Conservation (phyloP, 2,888 invertebrate species). For the Cheilosia vernalis region DNA sequence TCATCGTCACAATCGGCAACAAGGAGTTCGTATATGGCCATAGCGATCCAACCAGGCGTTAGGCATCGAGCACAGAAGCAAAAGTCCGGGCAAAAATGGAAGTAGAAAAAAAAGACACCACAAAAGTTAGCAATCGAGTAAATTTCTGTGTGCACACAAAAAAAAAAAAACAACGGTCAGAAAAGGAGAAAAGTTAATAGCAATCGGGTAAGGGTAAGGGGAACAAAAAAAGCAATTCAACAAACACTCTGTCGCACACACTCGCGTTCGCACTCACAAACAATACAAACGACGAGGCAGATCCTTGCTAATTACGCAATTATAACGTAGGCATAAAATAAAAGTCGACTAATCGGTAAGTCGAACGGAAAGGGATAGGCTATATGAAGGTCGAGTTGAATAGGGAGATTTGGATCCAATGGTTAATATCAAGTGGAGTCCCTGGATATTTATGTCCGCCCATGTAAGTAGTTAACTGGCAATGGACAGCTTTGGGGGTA, state of each 20-base stretch:
- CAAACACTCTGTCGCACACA: slow-evolving; percentile 26
- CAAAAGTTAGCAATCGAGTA: slow-evolving; percentile 62
- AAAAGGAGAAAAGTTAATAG: slow-evolving; percentile 59
- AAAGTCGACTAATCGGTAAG: slow-evolving; percentile 59
- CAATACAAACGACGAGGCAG: slow-evolving; percentile 25
- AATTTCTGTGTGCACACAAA: slow-evolving; percentile 37
- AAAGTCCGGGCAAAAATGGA: slow-evolving; percentile 44
- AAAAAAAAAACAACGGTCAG: slow-evolving; percentile 26
- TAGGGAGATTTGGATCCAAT: slow-evolving; percentile 3
- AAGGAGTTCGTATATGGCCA: slow-evolving; percentile 30
- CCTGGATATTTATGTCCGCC: slow-evolving; percentile 33
- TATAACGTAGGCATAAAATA: slow-evolving; percentile 65
- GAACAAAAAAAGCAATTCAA: slow-evolving; percentile 35
- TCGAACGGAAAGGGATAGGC: slow-evolving; percentile 32
- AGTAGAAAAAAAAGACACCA: slow-evolving; percentile 61
- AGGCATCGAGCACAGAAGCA: slow-evolving; percentile 49
- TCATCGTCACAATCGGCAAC: slow-evolving; percentile 40
- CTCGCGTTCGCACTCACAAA: slow-evolving; percentile 17
- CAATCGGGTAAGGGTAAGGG: slow-evolving; percentile 4
- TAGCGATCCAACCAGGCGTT: slow-evolving; percentile 61
- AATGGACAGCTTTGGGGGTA: slow-evolving; percentile 36
- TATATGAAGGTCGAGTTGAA: slow-evolving; percentile 26
- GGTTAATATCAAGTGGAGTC: slow-evolving; percentile 19
- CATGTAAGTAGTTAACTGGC: slow-evolving; percentile 43
- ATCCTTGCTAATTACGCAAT: slow-evolving; percentile 66